phyloP scores from a whole-genome alignment of 35 echinoderm and acorn worm genomes.

The Apostichopus californicus region DNA sequence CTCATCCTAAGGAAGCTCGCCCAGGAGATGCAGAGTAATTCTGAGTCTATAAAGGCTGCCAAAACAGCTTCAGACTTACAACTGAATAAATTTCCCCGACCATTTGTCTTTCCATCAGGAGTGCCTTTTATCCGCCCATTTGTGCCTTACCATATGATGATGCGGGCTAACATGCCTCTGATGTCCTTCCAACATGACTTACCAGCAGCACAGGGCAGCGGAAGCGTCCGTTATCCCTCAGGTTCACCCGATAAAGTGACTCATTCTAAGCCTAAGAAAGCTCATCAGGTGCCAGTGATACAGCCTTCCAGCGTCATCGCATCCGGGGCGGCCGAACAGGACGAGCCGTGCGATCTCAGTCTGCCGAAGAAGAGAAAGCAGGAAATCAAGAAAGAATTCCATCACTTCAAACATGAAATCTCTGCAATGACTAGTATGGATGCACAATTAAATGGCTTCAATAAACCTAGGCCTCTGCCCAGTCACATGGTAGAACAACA shows the following conservation, averaged over 20 bases:
- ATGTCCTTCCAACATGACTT: slow-evolving; percentile 14
- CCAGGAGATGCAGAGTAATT: slow-evolving; percentile 2
- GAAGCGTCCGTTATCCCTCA: background rate
- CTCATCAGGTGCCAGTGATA: slow-evolving; percentile 51
- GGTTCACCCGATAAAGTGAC: background rate
- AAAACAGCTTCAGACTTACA: background rate
- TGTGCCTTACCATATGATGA: slow-evolving; percentile 42
- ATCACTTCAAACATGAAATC: background rate
- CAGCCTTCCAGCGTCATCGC: background rate
- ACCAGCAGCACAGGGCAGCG: background rate
- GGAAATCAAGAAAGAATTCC: background rate
- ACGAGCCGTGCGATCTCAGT: slow-evolving; percentile 96
- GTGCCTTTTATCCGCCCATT: slow-evolving; percentile 40
- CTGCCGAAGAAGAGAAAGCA: slow-evolving; percentile 84
- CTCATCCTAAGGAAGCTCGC: slow-evolving; percentile 74
- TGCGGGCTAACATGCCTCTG: slow-evolving; percentile 24
- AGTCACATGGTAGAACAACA: background rate
- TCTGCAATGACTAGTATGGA: background rate
- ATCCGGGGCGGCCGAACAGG: slow-evolving; percentile 50
- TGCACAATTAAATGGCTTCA: slow-evolving; percentile 23
- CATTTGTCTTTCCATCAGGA: background rate
- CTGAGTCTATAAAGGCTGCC: slow-evolving; percentile 10
- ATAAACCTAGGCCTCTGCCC: background rate
- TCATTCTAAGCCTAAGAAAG: background rate
- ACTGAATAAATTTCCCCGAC: background rate